Evolutionary conservation across 2,888 invertebrate species (phyloP).

Genomic region (Scaptomyza caliginosa): DNA sequence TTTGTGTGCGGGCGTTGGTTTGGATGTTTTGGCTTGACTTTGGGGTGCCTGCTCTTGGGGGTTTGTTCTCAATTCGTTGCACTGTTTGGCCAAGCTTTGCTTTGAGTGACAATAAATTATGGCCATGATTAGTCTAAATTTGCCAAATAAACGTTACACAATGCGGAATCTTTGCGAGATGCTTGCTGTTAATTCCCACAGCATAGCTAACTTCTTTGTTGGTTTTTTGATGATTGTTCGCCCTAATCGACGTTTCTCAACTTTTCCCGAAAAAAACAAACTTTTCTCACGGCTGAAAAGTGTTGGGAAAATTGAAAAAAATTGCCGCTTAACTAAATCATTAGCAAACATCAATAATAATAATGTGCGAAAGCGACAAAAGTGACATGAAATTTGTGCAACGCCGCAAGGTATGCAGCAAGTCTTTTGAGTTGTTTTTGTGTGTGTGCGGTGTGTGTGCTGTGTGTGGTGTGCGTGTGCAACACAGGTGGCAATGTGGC

Average conservation of each 20-base stretch:
- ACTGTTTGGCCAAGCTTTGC: conserved; percentile 54
- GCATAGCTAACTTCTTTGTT: conserved; percentile 4
- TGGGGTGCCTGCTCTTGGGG: conserved; percentile 10
- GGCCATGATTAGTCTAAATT: conserved; percentile 76
- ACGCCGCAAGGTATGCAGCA: conserved; percentile 69
- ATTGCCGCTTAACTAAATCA: conserved; percentile 47
- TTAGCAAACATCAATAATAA: conserved; percentile 48
- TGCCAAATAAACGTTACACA: conserved; percentile 45
- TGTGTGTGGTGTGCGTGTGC: conserved; percentile 44
- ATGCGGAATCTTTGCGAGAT: conserved; percentile 54
- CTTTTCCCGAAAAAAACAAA: conserved; percentile 59
- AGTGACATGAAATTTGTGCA: conserved; percentile 40
- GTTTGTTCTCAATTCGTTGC: conserved; percentile 60
- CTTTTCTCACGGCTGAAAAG: conserved; percentile 58
- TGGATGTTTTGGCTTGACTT: conserved; percentile 8
- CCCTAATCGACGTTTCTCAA: conserved; percentile 16
- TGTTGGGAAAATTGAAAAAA: conserved; percentile 56
- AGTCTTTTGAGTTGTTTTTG: not conserved
- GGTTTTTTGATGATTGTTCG: not conserved
- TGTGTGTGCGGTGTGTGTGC: conserved; percentile 12
- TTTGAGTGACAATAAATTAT: conserved; percentile 80
- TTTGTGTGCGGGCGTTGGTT: not conserved
- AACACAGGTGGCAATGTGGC: conserved; percentile 79
- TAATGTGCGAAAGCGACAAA: conserved; percentile 22
- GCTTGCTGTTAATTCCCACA: conserved; percentile 26